Evolutionary conservation across 2,113 vertebrate species (phyloP).

Genomic region (Actinemys pallida): DNA sequence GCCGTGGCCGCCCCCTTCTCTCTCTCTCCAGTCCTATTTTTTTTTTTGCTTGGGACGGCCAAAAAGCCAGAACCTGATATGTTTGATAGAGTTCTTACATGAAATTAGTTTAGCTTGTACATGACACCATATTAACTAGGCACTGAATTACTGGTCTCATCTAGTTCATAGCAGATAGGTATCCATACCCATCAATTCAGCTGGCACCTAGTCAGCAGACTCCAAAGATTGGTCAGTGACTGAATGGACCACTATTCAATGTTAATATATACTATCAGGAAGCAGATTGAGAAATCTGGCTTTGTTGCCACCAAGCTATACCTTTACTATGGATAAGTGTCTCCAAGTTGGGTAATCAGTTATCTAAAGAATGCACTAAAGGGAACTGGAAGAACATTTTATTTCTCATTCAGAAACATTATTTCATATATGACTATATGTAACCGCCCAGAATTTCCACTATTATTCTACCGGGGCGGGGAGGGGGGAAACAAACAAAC

Average conservation of each 20-base stretch:
- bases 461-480: not conserved
- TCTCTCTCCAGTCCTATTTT: no score
- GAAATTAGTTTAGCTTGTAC: not conserved
- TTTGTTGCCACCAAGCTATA: not conserved
- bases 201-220: not conserved
- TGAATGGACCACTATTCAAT: conserved; percentile 4
- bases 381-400: not conserved
- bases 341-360: not conserved
- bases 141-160: not conserved
- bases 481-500: not conserved
- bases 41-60: no score
- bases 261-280: not conserved
- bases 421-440: not conserved
- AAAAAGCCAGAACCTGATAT: not conserved
- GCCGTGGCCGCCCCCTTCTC: no score
- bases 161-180: conserved; percentile 16
- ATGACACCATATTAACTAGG: not conserved
- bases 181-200: conserved; percentile 1
- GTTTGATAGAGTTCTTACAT: not conserved
- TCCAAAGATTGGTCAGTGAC: not conserved
- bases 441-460: not conserved
- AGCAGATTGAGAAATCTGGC: not conserved
- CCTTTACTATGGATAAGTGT: not conserved
- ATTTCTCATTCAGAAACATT: not conserved
- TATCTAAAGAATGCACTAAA: not conserved